Base-by-base conservation (phyloP, 2,888 invertebrate species). In the Ophioninae sp. region DNA sequence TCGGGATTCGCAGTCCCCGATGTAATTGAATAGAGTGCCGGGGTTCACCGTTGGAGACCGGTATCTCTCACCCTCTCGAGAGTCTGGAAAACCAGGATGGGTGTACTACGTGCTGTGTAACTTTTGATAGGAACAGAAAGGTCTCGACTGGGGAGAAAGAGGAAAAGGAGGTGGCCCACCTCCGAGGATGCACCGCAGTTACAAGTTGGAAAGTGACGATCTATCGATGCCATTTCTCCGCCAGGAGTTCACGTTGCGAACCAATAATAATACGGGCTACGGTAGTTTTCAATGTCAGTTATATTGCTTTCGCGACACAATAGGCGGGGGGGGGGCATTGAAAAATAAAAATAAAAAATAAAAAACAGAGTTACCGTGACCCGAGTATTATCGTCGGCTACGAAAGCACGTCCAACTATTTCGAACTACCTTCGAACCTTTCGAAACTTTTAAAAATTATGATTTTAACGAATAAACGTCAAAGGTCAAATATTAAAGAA, bases 21-120 rank as follows among this genome's bases (percentile, higher is more conserved):
- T 89, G 89, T 90, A 90, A 90, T 90, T 90, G 88, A 90, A 90
- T 89, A 89, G 90, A 90, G 89, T 90, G 88, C 86, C 80, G 74
- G 79, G 70, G 61, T 76, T 64, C 68, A 62, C 59, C 62, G 72
- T 37, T 77, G 73, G 80, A 77, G 64, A 7, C 74, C 10, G 30
- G 41, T 67, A 44, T 37, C 41, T 50, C 64, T 61, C 62, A 65
- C 44, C 39, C 74, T 75, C 74, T 62, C 74, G 44, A 64, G 65
- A 73, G 61, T 61, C 61, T 64, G 61, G 70, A 61, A 41, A 62
- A 76, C 70, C 72, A 59, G 79, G 67, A 79, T 75, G 65, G 62
- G 65, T 70, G 30, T 30, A 30, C 30, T 30, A 70, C 50, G 23
- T 61, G 30, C 50, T 59, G 20, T 76, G 72, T 69, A 83, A 83